phyloP scores from a whole-genome alignment of 2,888 invertebrate genomes.

The Drepanosiphum platanoidis region DNA sequence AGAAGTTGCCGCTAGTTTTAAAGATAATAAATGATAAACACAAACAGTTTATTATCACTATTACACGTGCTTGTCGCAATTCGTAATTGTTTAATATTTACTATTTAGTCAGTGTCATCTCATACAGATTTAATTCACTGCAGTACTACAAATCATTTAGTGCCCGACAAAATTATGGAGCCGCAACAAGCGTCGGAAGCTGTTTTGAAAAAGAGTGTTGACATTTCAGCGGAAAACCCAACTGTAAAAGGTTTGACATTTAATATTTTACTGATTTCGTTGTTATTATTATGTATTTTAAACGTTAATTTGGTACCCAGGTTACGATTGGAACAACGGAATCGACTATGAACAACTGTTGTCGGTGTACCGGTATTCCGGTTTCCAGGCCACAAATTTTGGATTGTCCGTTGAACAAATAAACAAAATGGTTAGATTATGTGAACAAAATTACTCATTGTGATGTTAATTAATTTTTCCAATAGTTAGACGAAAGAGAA shows the following conservation, averaged over 20 bases:
- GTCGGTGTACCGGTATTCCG: slow-evolving; percentile 80
- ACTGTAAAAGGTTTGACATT: slow-evolving; percentile 71
- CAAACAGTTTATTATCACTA: background rate
- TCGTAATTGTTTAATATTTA: background rate
- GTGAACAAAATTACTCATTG: slow-evolving; percentile 17
- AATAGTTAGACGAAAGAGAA: slow-evolving; percentile 55
- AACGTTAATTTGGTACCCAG: slow-evolving; percentile 67
- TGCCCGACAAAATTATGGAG: slow-evolving; percentile 8
- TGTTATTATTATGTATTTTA: slow-evolving; percentile 8
- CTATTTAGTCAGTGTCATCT: too few species aligned
- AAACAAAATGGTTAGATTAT: slow-evolving; percentile 80
- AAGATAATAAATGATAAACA: background rate
- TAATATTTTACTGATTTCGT: background rate
- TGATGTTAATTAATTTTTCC: slow-evolving; percentile 1
- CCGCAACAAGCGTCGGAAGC: slow-evolving; percentile 73
- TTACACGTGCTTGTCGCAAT: background rate
- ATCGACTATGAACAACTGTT: slow-evolving; percentile 86
- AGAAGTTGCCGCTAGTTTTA: too few species aligned
- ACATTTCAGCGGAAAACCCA: slow-evolving; percentile 75
- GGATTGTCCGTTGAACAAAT: slow-evolving; percentile 91
- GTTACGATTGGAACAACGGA: slow-evolving; percentile 94
- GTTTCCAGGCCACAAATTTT: slow-evolving; percentile 98
- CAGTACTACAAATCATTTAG: too few species aligned
- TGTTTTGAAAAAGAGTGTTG: slow-evolving; percentile 77
- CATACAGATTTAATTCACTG: too few species aligned